Percentiles rank a stretch among this genome's conserved stretches.
Evolutionary conservation across 2,797 vertebrate genomes (phyloP).

Genomic region (Microchirus variegatus): DNA sequence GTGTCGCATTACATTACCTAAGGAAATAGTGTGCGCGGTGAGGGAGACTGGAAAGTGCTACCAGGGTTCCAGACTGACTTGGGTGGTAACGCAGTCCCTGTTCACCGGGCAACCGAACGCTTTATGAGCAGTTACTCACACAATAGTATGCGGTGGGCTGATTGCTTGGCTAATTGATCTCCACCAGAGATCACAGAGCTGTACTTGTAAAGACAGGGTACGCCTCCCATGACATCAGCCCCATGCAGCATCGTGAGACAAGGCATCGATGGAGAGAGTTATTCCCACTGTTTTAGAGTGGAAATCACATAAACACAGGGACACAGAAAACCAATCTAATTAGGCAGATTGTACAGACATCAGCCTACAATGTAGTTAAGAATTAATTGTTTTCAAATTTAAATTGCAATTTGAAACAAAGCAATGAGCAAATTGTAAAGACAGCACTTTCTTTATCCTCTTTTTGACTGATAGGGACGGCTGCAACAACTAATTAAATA

Average conservation of each 20-base stretch:
- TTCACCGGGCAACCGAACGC: slow-evolving; percentile 75
- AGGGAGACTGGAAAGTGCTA: slow-evolving; percentile 30
- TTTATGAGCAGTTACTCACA: slow-evolving; percentile 76
- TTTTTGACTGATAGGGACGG: too few relatives aligned
- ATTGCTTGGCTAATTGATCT: slow-evolving; percentile 84
- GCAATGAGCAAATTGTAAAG: too few relatives aligned
- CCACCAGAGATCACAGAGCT: slow-evolving; percentile 79
- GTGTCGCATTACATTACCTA: slow-evolving; percentile 59
- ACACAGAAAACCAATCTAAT: not conserved
- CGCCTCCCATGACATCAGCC: slow-evolving; percentile 76
- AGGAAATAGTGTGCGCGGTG: slow-evolving; percentile 37
- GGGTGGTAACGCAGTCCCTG: slow-evolving; percentile 68
- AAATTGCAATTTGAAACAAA: too few relatives aligned
- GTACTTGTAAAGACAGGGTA: slow-evolving; percentile 67
- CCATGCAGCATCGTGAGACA: slow-evolving; percentile 38
- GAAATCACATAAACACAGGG: slow-evolving; percentile 25
- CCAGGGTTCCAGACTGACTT: slow-evolving; percentile 47
- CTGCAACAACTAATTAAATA: too few relatives aligned
- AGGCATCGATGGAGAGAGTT: slow-evolving; percentile 32
- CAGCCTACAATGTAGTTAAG: too few relatives aligned
- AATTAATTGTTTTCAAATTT: too few relatives aligned
- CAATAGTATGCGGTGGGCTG: slow-evolving; percentile 75
- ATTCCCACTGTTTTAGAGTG: slow-evolving; percentile 43
- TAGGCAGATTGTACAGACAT: too few relatives aligned
- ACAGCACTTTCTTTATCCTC: too few relatives aligned